A percentile compares a stretch with the other conserved stretches of the same genome.
These are phyloP conservation scores for Sphinx pinastri DNA, from an alignment of 2,888 invertebrate species.

Conservation along the genomic window DNA sequence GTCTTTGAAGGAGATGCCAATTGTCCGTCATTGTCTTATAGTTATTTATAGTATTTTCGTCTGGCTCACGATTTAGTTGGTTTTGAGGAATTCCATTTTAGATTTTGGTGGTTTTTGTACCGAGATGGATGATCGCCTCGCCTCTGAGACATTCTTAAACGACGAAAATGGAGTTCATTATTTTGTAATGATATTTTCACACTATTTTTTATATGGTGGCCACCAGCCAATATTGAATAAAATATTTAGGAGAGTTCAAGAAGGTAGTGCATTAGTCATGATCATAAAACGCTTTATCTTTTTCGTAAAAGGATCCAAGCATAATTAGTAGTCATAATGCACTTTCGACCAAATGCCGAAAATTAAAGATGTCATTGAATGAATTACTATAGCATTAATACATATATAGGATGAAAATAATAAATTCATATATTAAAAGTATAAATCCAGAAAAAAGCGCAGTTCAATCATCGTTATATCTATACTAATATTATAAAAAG, in stretches of 20 bases:
- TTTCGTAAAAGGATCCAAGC: too few species aligned
- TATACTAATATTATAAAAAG: too few species aligned
- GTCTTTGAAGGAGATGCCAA: slow-evolving; percentile 73
- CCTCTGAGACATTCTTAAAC: not conserved
- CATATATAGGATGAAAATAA: too few species aligned
- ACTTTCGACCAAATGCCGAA: too few species aligned
- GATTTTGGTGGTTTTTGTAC: slow-evolving; percentile 33
- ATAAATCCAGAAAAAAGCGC: too few species aligned
- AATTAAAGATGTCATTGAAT: too few species aligned
- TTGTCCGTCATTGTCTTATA: slow-evolving; percentile 60
- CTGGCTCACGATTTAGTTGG: slow-evolving; percentile 46
- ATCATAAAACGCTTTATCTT: too few species aligned
- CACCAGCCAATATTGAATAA: not conserved
- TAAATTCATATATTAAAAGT: too few species aligned
- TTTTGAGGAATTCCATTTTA: slow-evolving; percentile 42
- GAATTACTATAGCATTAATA: too few species aligned
- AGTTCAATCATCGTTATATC: too few species aligned
- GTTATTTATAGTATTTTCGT: slow-evolving; percentile 45
- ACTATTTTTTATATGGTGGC: slow-evolving; percentile 1
- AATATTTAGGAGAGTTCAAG: not conserved
- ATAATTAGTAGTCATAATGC: too few species aligned
- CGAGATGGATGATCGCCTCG: not conserved
- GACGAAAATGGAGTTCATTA: slow-evolving; percentile 1
- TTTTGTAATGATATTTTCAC: slow-evolving; percentile 15
- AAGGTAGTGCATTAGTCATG: too few species aligned